Evolutionary conservation across 2,888 invertebrate species (phyloP).

Genomic region (Tenthredo livida): DNA sequence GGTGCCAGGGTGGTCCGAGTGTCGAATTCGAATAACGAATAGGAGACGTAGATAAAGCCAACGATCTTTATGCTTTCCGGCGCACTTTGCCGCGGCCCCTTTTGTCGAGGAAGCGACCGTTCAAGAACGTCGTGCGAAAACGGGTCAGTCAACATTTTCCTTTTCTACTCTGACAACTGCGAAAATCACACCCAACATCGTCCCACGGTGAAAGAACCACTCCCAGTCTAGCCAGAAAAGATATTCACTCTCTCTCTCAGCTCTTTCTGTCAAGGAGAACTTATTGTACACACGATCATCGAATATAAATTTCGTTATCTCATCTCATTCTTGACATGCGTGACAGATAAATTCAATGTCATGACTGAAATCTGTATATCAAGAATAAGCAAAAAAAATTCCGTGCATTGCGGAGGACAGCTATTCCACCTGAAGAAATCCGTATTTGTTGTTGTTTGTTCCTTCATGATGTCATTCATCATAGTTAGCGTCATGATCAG

Average conservation of each 20-base stretch:
- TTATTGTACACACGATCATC: background rate
- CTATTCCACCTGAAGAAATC: background rate
- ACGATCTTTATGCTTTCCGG: conserved; percentile 44
- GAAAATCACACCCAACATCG: background rate
- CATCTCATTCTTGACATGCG: too few relatives aligned
- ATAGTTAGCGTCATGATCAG: conserved; percentile 28
- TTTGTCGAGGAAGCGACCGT: conserved; percentile 26
- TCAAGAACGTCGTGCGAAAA: conserved; percentile 24
- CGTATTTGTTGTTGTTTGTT: background rate
- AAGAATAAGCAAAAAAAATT: background rate
- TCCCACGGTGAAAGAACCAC: background rate
- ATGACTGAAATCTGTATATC: too few relatives aligned
- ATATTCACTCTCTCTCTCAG: background rate
- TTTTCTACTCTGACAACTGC: background rate
- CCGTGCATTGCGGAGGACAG: background rate
- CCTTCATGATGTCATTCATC: background rate
- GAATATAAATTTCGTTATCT: background rate
- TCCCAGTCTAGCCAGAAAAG: background rate
- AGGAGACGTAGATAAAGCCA: conserved; percentile 51
- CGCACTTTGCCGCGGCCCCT: conserved; percentile 21
- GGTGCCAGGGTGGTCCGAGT: background rate
- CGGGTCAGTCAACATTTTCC: conserved; percentile 23
- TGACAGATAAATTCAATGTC: too few relatives aligned
- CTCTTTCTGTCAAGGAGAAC: background rate
- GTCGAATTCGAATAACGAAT: conserved; percentile 53